Evolutionary conservation across 2,888 invertebrate species (phyloP), one percentile per base, ranked within the genome.

Genomic region (Heteropelma amictum): DNA sequence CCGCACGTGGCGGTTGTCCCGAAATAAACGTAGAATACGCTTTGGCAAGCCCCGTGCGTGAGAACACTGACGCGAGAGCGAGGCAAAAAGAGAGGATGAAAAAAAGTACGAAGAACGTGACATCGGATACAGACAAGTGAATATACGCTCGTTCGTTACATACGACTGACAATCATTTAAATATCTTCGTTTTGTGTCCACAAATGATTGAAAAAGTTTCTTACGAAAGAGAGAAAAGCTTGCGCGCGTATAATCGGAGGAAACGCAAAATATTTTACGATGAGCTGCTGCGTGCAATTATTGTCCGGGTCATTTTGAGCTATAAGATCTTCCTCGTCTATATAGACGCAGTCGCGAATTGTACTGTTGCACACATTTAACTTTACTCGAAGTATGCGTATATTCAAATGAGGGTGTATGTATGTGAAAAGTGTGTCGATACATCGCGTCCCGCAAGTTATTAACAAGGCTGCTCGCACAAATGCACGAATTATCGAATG

Each of bases 1-100:
- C 80, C 82, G 84, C 87, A 87, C 87, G 88, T 87, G 88, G 84
- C 80, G 80, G 69, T 45, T 51, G 76, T 82, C 87, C 83, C 77
- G 80, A 86, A 85, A 89, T 86, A 86, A 86, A 85, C 83, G 83
- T 77, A 76, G 77, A 81, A 85, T 83, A 88, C 74, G 79, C 80
- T 84, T 85, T 86, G 84, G 87, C 86, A 86, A 83, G 78, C 79
- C 60, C 72, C 40, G 63, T 63, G 63, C 63, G 79, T 63, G 70
- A 80, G 78, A 81, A 77, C 74, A 81, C 79, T 79, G 78, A 80
- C 81, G 74, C 80, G 77, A 54, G 33, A 23, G 8, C 10, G 23
- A 40, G 12, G 38, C 28, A 40, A 12, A 26, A 10, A 65, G 23
- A 54, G 40, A 23, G n/a, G 8, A 4, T 19, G 26, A 17, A 8